phyloP scores from a whole-genome alignment of 1,140 invertebrate species.

The Pseudomyrmex flavicornis region DNA sequence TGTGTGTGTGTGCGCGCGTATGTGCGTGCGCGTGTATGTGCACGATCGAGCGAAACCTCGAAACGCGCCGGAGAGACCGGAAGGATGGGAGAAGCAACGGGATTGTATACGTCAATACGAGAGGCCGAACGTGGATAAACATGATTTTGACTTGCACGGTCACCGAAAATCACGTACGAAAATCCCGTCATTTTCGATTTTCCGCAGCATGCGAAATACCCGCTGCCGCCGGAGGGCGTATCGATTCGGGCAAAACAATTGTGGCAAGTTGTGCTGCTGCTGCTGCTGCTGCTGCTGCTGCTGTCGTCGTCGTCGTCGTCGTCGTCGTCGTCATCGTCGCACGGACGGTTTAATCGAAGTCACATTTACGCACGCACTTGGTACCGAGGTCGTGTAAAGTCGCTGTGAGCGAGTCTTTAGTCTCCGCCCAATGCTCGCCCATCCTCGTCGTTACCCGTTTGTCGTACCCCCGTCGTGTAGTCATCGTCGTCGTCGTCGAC shows the following conservation, averaged over 20 bases:
- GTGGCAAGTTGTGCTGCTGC: conserved; percentile 53
- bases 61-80: not conserved
- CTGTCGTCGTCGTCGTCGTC: not conserved
- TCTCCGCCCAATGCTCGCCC: conserved; percentile 29
- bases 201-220: conserved; percentile 68
- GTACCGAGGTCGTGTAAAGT: not conserved
- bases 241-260: conserved; percentile 76
- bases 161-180: not conserved
- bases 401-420: conserved; percentile 10
- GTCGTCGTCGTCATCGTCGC: not conserved
- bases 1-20: no score
- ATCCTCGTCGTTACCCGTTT: not conserved
- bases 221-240: conserved; percentile 69
- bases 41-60: no score
- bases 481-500: not conserved
- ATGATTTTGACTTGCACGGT: not conserved
- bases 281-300: not conserved
- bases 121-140: not conserved
- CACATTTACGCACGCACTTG: conserved; percentile 12
- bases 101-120: not conserved
- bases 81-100: not conserved
- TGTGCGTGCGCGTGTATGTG: no score
- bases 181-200: conserved; percentile 33
- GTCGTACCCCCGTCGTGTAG: not conserved
- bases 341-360: not conserved